Conservation (phyloP, 2,113 vertebrate species). For the Capricornis sumatraensis region DNA sequence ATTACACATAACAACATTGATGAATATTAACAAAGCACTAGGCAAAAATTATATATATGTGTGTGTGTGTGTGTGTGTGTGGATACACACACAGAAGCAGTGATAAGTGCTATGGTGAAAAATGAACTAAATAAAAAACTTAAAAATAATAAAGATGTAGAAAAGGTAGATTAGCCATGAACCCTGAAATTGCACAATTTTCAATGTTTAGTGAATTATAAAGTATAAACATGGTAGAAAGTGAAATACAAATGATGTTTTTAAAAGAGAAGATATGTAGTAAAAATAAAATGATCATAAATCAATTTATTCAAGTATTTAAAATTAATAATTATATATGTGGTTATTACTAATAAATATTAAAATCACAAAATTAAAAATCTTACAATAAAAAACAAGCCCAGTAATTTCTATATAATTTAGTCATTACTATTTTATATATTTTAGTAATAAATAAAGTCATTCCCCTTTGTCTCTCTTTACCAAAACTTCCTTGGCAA, state of each 20-base stretch:
- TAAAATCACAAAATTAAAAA: background rate
- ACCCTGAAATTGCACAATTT: background rate
- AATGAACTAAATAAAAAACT: background rate
- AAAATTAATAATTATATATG: background rate
- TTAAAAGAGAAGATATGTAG: background rate
- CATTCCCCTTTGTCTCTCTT: background rate
- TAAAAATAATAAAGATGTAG: background rate
- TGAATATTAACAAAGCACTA: background rate
- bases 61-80: background rate
- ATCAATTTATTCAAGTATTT: background rate
- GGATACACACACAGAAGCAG: background rate
- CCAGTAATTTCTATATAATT: background rate
- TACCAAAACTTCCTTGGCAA: background rate
- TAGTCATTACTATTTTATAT: background rate
- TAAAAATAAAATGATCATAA: background rate
- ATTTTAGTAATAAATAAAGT: background rate
- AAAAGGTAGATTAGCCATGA: background rate
- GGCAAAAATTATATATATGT: background rate
- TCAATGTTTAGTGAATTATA: background rate
- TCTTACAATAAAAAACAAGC: background rate
- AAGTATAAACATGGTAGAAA: background rate
- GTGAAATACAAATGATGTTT: background rate
- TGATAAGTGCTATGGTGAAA: background rate
- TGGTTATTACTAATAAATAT: background rate
- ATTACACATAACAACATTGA: background rate